Base-by-base conservation (phyloP, 2,797 vertebrate species). In the Sorex maritimensis region DNA sequence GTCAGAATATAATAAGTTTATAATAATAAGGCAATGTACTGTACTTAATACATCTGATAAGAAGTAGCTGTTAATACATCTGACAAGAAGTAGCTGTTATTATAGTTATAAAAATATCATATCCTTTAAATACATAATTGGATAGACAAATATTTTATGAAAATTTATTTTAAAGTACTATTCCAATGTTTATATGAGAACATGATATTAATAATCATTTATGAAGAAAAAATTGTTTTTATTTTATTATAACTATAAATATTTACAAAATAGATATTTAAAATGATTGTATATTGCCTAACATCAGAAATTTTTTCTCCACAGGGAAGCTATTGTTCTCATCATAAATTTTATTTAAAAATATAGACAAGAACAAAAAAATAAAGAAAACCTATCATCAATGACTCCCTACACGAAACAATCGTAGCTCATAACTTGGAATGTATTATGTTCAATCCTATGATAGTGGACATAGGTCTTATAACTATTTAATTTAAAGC, bases 61-160 rank as follows among this genome's bases (percentile, higher is more conserved):
- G 73, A 68, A 10, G 21, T 77, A 19, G 34, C 12, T 46, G 2
- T 26, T 77, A 38, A 5, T 63, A 44, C 41, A 44, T 12, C 28
- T 86, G 12, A 81, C 30, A 81, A 52, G 73, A 68, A 10, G 21
- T 77, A 19, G 34, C 12, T 46, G 71, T 28, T 87, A 13, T 49
- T 84, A 86, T 68, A 68, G 10, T 49, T 84, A 86, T 68, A 68
- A 92, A 92, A 92, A 72, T 77, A 68, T 6, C 55, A 38, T 84
- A 0, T 69, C 9, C 72, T 71, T 81, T 90, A 72, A 78, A 78
- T 90, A 79, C 10, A 75, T 24, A 85, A 67, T 79, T 30, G 41
- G 68, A 88, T 24, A 85, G 23, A 12, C 6, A 58, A 58, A 13
- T 58, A 12, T 13, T 6, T 58, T 58, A 58, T 58, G 55, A 58